Base-by-base conservation (phyloP, 1,140 invertebrate species). In the Eurosta solidaginis region DNA sequence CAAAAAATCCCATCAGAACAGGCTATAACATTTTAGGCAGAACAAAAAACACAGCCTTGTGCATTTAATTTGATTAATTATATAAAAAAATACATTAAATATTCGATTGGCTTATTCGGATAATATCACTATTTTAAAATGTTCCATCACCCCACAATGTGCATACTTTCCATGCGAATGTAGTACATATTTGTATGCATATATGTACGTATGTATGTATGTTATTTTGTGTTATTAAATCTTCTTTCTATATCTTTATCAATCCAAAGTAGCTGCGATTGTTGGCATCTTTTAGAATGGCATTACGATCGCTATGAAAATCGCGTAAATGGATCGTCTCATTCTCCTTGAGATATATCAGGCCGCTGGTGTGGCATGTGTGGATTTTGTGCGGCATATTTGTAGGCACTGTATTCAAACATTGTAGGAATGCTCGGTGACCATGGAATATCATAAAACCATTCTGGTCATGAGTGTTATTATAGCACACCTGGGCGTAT, bases 251-350 rank as follows among this genome's bases (percentile, higher is more conserved):
- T 40, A 86, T 59, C 88, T 93, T 94, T 45, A 94, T 90, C 6
- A 94, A 89, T 42, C 94, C 94, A 82, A 95, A 94, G 88, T 94
- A 95, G 81, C 93, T 95, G 84, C 94, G 94, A 73, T 86, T 84
- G 42, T 82, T 86, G 68, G 92, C 91, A 17, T 91, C 90, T 81
- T 94, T 90, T 84, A 95, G 92, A 17, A 94, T 87, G 0, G 92
- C 92, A 82, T 92, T 92, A 74, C 93, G 89, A 76, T 92, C 90
- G 5, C 90, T 89, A 45, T 92, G 92, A 4, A 94, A 90, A 80
- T 95, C 94, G 76, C 91, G 90, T 1, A 95, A 82, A 22, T 91
- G 90, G 3, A 95, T 86, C 33, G 88, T 89, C 83, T 95, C 93
- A 27, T 91, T 90, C 42, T 90, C 87, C 63, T 89, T 89, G 2